A percentile compares a stretch with the other conserved stretches of the same genome.
These are phyloP conservation scores for Anagyrus pseudococci DNA, from an alignment of 2,888 invertebrate species.

Conservation along the genomic window DNA sequence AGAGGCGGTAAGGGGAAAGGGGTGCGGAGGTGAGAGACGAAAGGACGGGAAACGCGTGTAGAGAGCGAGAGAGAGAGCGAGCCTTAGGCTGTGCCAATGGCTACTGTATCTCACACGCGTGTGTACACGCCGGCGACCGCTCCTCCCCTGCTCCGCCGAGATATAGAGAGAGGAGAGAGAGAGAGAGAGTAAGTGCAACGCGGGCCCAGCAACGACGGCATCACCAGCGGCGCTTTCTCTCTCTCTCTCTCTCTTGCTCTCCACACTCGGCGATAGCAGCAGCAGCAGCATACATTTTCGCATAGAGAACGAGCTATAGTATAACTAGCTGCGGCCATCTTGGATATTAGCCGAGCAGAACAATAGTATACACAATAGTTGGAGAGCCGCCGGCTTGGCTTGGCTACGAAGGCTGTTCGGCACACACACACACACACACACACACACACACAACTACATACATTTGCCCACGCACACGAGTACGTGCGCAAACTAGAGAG, in stretches of 20 bases:
- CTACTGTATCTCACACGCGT: slow-evolving; percentile 51
- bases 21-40: neutral
- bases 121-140: slow-evolving; percentile 45
- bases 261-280: slow-evolving; percentile 34
- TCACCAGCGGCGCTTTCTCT: slow-evolving; percentile 39
- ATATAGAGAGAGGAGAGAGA: slow-evolving; percentile 7
- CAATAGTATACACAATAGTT: slow-evolving; percentile 60
- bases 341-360: slow-evolving; percentile 62
- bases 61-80: slow-evolving; percentile 31
- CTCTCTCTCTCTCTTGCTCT: slow-evolving; percentile 38
- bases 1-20: slow-evolving; percentile 15
- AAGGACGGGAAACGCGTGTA: neutral
- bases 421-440: neutral
- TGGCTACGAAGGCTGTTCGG: neutral
- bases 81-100: slow-evolving; percentile 53
- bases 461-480: too few relatives aligned
- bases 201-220: too few relatives aligned
- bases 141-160: slow-evolving; percentile 34
- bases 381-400: slow-evolving; percentile 47
- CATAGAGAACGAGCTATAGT: slow-evolving; percentile 41
- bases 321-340: slow-evolving; percentile 58
- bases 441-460: neutral
- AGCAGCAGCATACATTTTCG: slow-evolving; percentile 31
- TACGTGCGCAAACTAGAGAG: too few relatives aligned
- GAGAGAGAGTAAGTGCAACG: slow-evolving; percentile 47